A percentile compares a stretch with the other conserved stretches of the same genome.
phyloP scores from a whole-genome alignment of 2,888 invertebrate species.

The Tetragonula carbonaria region DNA sequence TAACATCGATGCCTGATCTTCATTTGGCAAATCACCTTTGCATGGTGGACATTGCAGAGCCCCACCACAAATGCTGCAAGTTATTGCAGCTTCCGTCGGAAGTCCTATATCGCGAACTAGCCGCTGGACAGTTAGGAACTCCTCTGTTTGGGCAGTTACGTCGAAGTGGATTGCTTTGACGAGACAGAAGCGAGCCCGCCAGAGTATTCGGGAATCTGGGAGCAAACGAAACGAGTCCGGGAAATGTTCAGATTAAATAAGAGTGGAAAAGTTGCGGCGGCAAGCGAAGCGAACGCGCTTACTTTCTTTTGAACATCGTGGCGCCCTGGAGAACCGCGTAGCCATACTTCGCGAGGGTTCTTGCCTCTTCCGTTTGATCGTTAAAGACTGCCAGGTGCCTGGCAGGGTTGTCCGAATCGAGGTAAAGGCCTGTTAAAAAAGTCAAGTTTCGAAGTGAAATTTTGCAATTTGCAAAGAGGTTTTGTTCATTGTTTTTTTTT shows the following conservation, averaged over 20 bases:
- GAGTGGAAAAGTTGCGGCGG: not conserved
- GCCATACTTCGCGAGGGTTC: conserved; percentile 87
- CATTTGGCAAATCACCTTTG: conserved; percentile 83
- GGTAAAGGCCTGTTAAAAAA: conserved; percentile 86
- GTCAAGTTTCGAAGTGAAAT: not conserved
- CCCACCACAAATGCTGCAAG: conserved; percentile 90
- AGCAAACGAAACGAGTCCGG: not conserved
- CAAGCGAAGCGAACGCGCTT: conserved; percentile 6
- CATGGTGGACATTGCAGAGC: conserved; percentile 92
- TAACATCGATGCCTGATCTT: not conserved
- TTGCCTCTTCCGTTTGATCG: conserved; percentile 87
- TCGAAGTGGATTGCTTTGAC: conserved; percentile 84
- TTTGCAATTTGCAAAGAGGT: too few species aligned
- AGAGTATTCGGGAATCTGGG: conserved; percentile 74
- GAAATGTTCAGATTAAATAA: conserved; percentile 13
- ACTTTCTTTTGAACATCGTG: conserved; percentile 87
- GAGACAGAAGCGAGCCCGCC: conserved; percentile 66
- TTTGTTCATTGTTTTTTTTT: too few species aligned
- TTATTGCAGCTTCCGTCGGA: conserved; percentile 97
- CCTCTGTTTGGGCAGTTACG: conserved; percentile 89
- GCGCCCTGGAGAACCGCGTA: conserved; percentile 89
- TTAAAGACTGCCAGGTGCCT: conserved; percentile 90
- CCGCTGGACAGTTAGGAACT: conserved; percentile 89
- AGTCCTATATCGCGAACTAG: conserved; percentile 89
- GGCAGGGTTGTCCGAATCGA: conserved; percentile 88